Base-by-base conservation (phyloP, 2,113 vertebrate genomes). In the Salvelinus namaycush region DNA sequence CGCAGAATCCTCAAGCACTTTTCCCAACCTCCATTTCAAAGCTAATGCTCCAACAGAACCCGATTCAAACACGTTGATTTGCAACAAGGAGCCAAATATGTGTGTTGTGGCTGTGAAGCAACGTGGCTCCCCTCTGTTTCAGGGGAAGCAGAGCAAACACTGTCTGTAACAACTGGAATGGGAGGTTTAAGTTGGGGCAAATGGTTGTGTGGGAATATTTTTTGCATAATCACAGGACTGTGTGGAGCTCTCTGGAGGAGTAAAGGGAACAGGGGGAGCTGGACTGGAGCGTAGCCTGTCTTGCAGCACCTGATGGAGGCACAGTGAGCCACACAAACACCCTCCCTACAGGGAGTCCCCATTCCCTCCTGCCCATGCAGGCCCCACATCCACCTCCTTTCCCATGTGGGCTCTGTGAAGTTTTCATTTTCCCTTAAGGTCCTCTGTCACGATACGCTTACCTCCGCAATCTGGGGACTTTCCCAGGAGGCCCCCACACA, bases 401-500 rank as follows among this genome's bases (percentile, higher is more conserved):
- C 16, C 65, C 65, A 27, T 29, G 26, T 67, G 65, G 65, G 27
- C 14, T 67, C 27, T 67, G 27, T 16, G 27, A 31, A 27, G 9
- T 26, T 29, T 16, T 67, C 13, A 16, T 67, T 68, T 29, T 39
- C 66, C 66, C 66, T 39, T 27, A 68, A 68, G 66, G 66, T 34
- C 66, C 66, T 16, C 66, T 34, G 66, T 68, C 66, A n/a, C 66
- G 66, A 68, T 34, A 20, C 5, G 29, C 66, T 34, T 68, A 68
- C 66, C 29, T 68, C 66, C 7, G 29, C 66, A 68, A 34, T 68
- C 66, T 68, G 66, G 27, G 51, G 66, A 8, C 27, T 62, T 22
- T 62, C 59, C 59, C 59, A 9, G n/a, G 59, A 22, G 59, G n/a
- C 59, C n/a, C 16, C 59, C 13, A 22, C 59, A 62, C 7, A 62